Conservation (phyloP, 2,888 invertebrate genomes). For the Bellardia pandia region DNA sequence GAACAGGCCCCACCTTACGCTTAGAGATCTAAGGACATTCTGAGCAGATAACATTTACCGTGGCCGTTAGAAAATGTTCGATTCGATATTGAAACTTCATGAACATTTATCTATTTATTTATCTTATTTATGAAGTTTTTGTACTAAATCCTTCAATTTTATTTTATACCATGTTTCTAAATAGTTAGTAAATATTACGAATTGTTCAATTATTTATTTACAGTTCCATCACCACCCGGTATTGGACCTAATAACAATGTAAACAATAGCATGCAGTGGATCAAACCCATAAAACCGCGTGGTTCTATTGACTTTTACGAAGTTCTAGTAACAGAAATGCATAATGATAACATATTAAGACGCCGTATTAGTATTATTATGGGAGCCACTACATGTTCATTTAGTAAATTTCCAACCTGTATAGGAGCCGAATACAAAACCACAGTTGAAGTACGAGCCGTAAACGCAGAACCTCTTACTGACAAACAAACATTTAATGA, state of each 20-base stretch:
- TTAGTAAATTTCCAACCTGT: conserved; percentile 75
- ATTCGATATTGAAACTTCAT: too few species aligned
- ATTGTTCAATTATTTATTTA: conserved; percentile 5
- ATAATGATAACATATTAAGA: conserved; percentile 75
- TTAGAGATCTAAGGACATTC: too few species aligned
- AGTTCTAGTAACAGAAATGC: conserved; percentile 81
- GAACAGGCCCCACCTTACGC: too few species aligned
- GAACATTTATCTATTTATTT: too few species aligned
- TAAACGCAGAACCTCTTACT: conserved; percentile 77
- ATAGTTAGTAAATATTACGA: too few species aligned
- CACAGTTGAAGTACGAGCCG: conserved; percentile 80
- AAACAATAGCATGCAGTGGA: conserved; percentile 84
- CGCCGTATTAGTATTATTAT: conserved; percentile 75
- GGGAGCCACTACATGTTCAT: conserved; percentile 73
- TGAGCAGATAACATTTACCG: too few species aligned
- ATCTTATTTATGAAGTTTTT: neutral
- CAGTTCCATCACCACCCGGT: conserved; percentile 79
- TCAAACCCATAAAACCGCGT: conserved; percentile 84
- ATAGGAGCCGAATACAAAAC: conserved; percentile 75
- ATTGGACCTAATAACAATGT: conserved; percentile 66
- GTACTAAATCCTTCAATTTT: too few species aligned
- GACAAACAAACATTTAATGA: conserved; percentile 47
- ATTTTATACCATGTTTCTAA: too few species aligned
- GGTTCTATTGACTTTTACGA: conserved; percentile 87
- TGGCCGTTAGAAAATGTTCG: too few species aligned